Conservation (phyloP, 2,888 invertebrate genomes). For the Stomorhina lunata region DNA sequence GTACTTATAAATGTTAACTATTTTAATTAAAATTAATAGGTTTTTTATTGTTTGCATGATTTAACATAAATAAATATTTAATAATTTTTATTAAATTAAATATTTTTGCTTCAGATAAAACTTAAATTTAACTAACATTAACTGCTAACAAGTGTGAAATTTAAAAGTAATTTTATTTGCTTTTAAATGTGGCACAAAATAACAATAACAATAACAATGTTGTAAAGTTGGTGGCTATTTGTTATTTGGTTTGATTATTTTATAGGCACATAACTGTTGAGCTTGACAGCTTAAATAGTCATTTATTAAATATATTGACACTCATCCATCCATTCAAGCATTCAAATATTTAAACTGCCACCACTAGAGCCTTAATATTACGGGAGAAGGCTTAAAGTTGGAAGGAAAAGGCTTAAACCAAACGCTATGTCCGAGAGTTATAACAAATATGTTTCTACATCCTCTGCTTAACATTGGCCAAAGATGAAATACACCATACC, state of each 20-base stretch:
- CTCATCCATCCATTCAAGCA: slow-evolving; percentile 68
- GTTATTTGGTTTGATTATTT: slow-evolving; percentile 43
- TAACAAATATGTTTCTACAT: slow-evolving; percentile 26
- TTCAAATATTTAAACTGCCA: slow-evolving; percentile 48
- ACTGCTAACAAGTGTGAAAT: slow-evolving; percentile 61
- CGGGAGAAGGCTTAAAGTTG: too few species aligned
- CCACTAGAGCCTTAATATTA: too few species aligned
- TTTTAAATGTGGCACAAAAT: slow-evolving; percentile 40
- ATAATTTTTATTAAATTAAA: slow-evolving; percentile 2
- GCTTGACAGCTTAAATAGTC: slow-evolving; percentile 72
- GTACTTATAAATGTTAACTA: neutral
- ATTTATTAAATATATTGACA: slow-evolving; percentile 75
- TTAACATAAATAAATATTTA: neutral
- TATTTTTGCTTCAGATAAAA: neutral
- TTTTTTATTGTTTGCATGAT: neutral
- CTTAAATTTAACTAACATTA: too few species aligned
- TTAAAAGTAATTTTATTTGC: slow-evolving; percentile 42
- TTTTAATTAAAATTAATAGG: slow-evolving; percentile 24
- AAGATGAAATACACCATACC: slow-evolving; percentile 21
- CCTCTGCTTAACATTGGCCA: slow-evolving; percentile 8
- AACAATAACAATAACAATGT: too few species aligned
- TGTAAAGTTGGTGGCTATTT: neutral
- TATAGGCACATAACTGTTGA: slow-evolving; percentile 68
- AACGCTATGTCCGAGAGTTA: neutral
- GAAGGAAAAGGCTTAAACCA: neutral